These are phyloP conservation scores for Drosophila quadrilineata DNA, from an alignment of 1,140 invertebrate species.

Conservation along the genomic window DNA sequence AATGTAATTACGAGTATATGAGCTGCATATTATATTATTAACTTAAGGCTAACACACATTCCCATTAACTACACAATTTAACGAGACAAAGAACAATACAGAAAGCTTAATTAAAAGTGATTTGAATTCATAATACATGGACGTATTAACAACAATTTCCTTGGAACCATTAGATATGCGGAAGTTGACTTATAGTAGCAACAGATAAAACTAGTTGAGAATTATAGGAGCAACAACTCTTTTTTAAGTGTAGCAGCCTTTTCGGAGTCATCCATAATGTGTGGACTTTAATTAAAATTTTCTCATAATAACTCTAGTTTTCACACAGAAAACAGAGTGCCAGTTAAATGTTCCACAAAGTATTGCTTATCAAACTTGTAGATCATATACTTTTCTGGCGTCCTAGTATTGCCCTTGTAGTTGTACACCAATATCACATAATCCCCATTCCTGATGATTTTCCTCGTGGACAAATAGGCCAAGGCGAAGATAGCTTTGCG, in stretches of 20 bases:
- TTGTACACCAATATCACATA: constrained; percentile 59
- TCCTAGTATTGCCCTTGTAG: constrained; percentile 27
- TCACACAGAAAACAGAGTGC: constrained; percentile 23
- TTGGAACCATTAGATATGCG: too few species aligned
- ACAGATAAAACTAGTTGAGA: too few species aligned
- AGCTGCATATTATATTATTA: background rate
- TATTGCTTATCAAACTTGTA: constrained; percentile 47
- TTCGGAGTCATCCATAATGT: too few species aligned
- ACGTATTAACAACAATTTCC: too few species aligned
- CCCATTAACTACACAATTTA: constrained; percentile 34
- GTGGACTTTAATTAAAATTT: background rate
- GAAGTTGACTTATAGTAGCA: too few species aligned
- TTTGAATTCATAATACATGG: background rate
- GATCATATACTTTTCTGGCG: constrained; percentile 66
- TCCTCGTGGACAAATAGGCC: constrained; percentile 47
- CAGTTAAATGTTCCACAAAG: constrained; percentile 46
- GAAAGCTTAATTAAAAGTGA: background rate
- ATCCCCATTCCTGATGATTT: constrained; percentile 34
- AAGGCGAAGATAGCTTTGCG: constrained; percentile 49
- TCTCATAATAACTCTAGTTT: background rate
- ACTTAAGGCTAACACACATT: constrained; percentile 43
- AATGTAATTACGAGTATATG: constrained; percentile 17
- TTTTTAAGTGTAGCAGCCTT: too few species aligned
- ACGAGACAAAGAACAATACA: background rate
- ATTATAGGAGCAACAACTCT: too few species aligned